Evolutionary conservation across 2,113 vertebrate genomes (phyloP).

Genomic region (Zosterops borbonicus): DNA sequence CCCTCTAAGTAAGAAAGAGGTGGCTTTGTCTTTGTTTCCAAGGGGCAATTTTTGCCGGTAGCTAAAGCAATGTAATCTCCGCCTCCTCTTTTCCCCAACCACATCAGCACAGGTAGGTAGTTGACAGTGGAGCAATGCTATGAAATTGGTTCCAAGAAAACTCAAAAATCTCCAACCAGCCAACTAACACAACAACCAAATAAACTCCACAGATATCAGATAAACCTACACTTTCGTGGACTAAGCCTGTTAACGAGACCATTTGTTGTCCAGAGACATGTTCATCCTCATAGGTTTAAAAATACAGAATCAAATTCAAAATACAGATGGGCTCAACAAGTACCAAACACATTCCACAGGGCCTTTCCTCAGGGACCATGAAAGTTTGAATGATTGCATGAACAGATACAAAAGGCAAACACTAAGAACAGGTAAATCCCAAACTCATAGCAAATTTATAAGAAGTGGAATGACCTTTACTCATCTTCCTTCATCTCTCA

Average conservation of each 20-base stretch:
- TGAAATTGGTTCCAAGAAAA: not conserved
- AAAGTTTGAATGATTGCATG: not conserved
- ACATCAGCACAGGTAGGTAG: not conserved
- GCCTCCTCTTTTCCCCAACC: not conserved
- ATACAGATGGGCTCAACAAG: not conserved
- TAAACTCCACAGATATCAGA: not conserved
- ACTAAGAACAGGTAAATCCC: not conserved
- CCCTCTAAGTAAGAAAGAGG: not conserved
- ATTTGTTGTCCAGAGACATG: not conserved
- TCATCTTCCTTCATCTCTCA: not conserved
- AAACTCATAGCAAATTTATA: not conserved
- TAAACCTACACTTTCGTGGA: not conserved
- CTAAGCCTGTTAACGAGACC: not conserved
- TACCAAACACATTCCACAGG: not conserved
- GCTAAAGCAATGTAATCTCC: not conserved
- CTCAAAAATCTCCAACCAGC: not conserved
- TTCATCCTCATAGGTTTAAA: not conserved
- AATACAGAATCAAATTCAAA: not conserved
- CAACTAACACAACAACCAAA: not conserved
- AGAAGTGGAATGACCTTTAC: not conserved
- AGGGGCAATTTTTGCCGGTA: not conserved
- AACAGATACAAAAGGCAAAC: not conserved
- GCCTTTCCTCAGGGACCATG: not conserved
- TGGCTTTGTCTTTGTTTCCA: not conserved
- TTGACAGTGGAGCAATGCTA: not conserved